Evolutionary conservation across 2,113 vertebrate genomes (phyloP), one percentile per base, ranked within the genome.

Genomic region (Chinchilla lanigera): DNA sequence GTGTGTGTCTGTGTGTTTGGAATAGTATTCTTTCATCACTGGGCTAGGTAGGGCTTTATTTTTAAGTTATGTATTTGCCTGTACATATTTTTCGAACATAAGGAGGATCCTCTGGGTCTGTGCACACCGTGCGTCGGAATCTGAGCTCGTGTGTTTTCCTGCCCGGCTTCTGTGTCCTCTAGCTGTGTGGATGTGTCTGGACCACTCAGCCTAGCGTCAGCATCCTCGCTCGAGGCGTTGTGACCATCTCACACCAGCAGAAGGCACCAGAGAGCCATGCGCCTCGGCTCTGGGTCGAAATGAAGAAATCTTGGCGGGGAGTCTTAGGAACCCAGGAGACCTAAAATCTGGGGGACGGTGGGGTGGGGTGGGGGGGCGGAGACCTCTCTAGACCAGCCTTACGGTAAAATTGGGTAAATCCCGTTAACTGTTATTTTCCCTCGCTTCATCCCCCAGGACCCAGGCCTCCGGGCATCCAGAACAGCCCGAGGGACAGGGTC

Each of bases 231-330:
- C 54, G 41, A 86, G 63, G 44, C 3, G 28, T 22, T 58, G 90
- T 92, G 52, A 47, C 58, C 0, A 19, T 50, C 11, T 92, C 6
- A 0, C 2, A 65, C 63, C 98, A 80, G 97, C 90, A 97, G 98
- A 97, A 97, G 94, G 90, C 81, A 75, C 90, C 50, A 67, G 86
- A 94, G 96, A 97, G 97, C 97, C 61, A 56, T 0, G 65, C 7
- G 67, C 82, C 33, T 38, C 12, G 2, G 33, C 38, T 61, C 77
- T 0, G 16, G 71, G 22, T 52, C 26, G 26, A 73, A 71, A 73
- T 33, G 2, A 7, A 81, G 87, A 67, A 86, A 78, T 95, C 85
- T 96, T 96, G 71, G 85, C 75, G 14, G 69, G 54, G 73, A 77
- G 90, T 50, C 41, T 61, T 35, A 58, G 65, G 82, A 83, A 97